Evolutionary conservation across 2,113 vertebrate genomes (phyloP).

Genomic region (Hemibagrus wyckioides): DNA sequence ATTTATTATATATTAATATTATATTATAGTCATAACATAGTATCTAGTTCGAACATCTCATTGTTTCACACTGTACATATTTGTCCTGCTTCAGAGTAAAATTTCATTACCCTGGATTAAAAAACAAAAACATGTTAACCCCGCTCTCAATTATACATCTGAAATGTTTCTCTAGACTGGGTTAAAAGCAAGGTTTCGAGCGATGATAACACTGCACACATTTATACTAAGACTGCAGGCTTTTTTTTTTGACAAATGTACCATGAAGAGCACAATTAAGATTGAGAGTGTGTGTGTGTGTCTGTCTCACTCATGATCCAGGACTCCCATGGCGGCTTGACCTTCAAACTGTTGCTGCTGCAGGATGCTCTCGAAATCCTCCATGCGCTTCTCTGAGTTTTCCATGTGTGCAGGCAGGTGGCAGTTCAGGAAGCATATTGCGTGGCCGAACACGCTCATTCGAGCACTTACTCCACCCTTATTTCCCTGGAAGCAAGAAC

Average conservation of each 20-base stretch:
- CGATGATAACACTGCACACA: not conserved
- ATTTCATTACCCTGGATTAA: no score
- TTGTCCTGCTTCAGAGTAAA: no score
- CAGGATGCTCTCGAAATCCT: slow-evolving; percentile 95
- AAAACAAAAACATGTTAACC: no score
- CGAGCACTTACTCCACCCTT: slow-evolving; percentile 93
- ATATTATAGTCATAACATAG: no score
- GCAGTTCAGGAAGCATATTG: slow-evolving; percentile 98
- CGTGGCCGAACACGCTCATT: slow-evolving; percentile 87
- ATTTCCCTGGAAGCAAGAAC: slow-evolving; percentile 81
- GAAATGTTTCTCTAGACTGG: no score
- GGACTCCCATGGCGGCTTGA: slow-evolving; percentile 80
- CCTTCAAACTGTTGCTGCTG: slow-evolving; percentile 96
- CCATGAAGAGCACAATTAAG: not conserved
- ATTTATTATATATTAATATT: no score
- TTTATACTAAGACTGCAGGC: not conserved
- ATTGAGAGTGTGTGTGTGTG: not conserved
- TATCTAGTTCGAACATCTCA: no score
- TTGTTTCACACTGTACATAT: no score
- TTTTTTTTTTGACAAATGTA: not conserved
- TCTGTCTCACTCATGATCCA: slow-evolving; percentile 88
- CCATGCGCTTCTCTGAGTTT: slow-evolving; percentile 93
- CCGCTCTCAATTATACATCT: no score
- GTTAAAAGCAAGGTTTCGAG: no score
- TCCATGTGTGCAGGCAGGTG: slow-evolving; percentile 97